Base-by-base conservation (phyloP, 2,113 vertebrate species). In the Dendrocopos noguchii region DNA sequence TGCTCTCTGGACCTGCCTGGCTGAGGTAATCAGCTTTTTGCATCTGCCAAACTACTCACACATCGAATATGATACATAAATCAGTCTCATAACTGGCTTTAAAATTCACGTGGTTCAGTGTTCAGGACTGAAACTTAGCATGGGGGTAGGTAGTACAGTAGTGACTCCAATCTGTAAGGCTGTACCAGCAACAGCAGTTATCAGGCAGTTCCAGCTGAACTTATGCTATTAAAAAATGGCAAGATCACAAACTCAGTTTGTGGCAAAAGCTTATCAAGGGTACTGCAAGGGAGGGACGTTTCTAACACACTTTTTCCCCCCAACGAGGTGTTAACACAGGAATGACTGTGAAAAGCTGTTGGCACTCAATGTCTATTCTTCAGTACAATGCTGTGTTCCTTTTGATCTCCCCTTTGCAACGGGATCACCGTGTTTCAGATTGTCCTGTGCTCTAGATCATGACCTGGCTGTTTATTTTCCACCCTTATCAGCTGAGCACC, bases 401-500 rank as follows among this genome's bases (percentile, higher is more conserved):
- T 93, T 93, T 90, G 86, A 88, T 87, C 56, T 77, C 78, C 61
- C 33, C 47, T 56, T 80, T 78, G 29, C 24, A 33, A 21, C 17
- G 19, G 0, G 4, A 74, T 86, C 80, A 53, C 47, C 22, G 13
- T 57, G 56, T 63, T 57, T 93, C 65, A 67, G 65, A 53, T 60
- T 86, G 94, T 84, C 66, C 70, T 52, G 33, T 68, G 28, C 63
- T 53, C 68, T 70, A 53, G 50, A 55, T 57, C 79, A 59, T 74
- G 88, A 91, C 42, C 67, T 50, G 42, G 17, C 46, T 70, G 86
- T 85, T 90, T 55, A 66, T 52, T 59, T 91, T 94, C 76, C n/a
- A 46, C 46, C 47, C 72, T 87, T 80, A 72, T 56, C 47, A 91
- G 29, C 42, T 46, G 60, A 67, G 47, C 24, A 42, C 12, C 16